These are phyloP conservation scores for Machimus rusticus DNA, from an alignment of 2,888 invertebrate genomes.

Conservation along the genomic window DNA sequence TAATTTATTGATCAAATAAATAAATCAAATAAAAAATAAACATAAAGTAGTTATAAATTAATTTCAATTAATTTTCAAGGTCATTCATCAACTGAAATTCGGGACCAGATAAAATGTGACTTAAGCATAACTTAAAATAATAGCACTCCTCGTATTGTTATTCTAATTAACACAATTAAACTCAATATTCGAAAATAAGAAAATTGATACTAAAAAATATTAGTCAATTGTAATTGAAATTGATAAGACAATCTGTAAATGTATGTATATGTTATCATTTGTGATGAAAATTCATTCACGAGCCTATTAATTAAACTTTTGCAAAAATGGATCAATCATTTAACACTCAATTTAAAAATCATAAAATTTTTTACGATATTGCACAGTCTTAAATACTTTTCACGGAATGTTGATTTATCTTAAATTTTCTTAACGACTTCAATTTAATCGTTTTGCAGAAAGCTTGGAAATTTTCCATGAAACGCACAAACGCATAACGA, in stretches of 20 bases:
- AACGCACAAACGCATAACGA: neutral
- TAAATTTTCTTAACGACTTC: neutral
- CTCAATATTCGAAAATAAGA: neutral
- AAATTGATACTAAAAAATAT: too few relatives aligned
- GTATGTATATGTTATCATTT: too few relatives aligned
- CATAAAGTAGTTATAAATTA: too few relatives aligned
- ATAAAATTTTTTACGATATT: neutral
- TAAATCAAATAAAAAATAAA: too few relatives aligned
- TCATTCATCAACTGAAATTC: neutral
- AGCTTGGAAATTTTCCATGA: neutral
- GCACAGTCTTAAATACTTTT: neutral
- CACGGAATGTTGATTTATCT: neutral
- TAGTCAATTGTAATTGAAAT: too few relatives aligned
- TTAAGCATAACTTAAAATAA: too few relatives aligned
- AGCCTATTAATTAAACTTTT: too few relatives aligned
- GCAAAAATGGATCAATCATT: too few relatives aligned
- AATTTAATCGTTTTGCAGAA: neutral
- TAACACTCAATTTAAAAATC: neutral
- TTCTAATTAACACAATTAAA: neutral
- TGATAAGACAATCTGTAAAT: too few relatives aligned
- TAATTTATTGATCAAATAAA: too few relatives aligned
- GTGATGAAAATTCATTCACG: too few relatives aligned
- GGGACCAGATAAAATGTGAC: neutral
- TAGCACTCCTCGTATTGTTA: neutral
- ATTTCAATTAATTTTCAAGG: too few relatives aligned